Percentiles rank a stretch among this genome's conserved stretches.
Conservation (phyloP, 2,888 invertebrate species). For the Hirtodrosophila duncani region DNA sequence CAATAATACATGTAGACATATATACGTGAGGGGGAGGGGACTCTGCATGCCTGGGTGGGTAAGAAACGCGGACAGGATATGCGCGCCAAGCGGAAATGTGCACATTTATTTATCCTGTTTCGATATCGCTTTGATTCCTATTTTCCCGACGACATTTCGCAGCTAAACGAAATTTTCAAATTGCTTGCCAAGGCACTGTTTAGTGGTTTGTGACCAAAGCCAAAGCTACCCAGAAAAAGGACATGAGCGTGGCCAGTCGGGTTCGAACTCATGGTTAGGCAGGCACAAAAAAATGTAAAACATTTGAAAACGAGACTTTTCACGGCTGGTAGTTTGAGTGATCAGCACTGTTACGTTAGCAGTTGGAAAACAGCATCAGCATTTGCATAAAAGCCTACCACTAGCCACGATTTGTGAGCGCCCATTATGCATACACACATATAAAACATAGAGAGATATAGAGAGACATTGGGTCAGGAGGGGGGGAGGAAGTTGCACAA, state of each 20-base stretch:
- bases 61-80: slow-evolving; percentile 69
- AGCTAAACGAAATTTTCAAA: slow-evolving; percentile 72
- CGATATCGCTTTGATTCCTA: slow-evolving; percentile 70
- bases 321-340: slow-evolving; percentile 73
- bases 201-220: slow-evolving; percentile 52
- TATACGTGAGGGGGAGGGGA: slow-evolving; percentile 6
- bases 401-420: slow-evolving; percentile 7
- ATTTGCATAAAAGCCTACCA: slow-evolving; percentile 63
- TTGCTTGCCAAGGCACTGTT: slow-evolving; percentile 55
- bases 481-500: too few relatives aligned
- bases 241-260: not conserved
- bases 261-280: slow-evolving; percentile 44
- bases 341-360: slow-evolving; percentile 60
- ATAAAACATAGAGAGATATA: too few relatives aligned
- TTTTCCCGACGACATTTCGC: slow-evolving; percentile 5
- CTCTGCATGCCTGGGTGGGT: slow-evolving; percentile 20
- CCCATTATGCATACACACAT: not conserved
- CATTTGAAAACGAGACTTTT: slow-evolving; percentile 73
- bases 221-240: not conserved
- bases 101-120: slow-evolving; percentile 74
- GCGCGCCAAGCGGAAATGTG: slow-evolving; percentile 70
- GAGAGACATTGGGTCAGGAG: too few relatives aligned
- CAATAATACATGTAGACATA: slow-evolving; percentile 67
- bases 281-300: slow-evolving; percentile 67
- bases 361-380: slow-evolving; percentile 13